phyloP scores from a whole-genome alignment of 2,888 invertebrate species.

The Meloe dianella region DNA sequence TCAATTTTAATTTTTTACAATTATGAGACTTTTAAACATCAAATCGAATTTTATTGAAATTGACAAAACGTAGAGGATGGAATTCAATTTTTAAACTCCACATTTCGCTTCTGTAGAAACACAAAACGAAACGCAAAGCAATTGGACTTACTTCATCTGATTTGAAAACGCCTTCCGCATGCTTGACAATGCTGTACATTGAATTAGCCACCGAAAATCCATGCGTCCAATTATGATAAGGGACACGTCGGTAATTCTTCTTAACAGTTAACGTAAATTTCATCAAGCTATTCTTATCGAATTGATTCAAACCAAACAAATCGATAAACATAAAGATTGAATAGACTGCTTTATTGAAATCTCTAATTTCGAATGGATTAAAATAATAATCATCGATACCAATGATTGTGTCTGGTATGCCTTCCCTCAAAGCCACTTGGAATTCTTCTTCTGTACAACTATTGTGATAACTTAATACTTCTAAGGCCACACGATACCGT shows the following conservation, averaged over 20 bases:
- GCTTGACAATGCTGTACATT: slow-evolving; percentile 77
- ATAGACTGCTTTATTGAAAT: slow-evolving; percentile 74
- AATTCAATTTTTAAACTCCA: neutral
- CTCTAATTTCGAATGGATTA: slow-evolving; percentile 73
- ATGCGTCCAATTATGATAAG: slow-evolving; percentile 89
- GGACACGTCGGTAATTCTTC: slow-evolving; percentile 83
- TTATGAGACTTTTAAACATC: no score
- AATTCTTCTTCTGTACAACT: slow-evolving; percentile 77
- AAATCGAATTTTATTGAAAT: no score
- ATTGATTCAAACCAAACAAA: slow-evolving; percentile 70
- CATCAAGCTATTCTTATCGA: slow-evolving; percentile 71
- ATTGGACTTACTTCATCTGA: slow-evolving; percentile 65
- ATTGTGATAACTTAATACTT: slow-evolving; percentile 84
- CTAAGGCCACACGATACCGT: slow-evolving; percentile 80
- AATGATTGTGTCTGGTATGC: slow-evolving; percentile 46
- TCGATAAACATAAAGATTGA: slow-evolving; percentile 77
- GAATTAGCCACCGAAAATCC: slow-evolving; percentile 87
- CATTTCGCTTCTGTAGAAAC: neutral
- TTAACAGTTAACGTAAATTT: slow-evolving; percentile 80
- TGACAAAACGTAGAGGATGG: no score
- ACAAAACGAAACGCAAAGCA: neutral
- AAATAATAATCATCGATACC: slow-evolving; percentile 70
- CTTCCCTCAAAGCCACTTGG: slow-evolving; percentile 42
- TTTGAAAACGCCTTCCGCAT: slow-evolving; percentile 61
- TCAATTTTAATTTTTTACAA: no score